These are phyloP conservation scores for Proisotoma minuta DNA, from an alignment of 2,888 invertebrate species.

Conservation along the genomic window DNA sequence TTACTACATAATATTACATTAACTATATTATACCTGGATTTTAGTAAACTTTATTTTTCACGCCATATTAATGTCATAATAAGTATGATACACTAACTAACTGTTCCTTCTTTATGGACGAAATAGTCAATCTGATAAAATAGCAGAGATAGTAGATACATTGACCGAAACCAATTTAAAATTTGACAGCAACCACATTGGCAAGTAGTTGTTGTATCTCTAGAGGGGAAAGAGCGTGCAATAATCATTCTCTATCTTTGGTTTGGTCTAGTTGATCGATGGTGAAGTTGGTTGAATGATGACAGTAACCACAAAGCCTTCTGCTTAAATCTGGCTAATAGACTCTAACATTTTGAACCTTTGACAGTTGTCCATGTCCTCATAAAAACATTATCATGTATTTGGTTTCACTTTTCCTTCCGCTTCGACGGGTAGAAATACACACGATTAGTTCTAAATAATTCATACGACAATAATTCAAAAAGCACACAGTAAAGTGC, in stretches of 20 bases:
- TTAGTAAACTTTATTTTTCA: too few relatives aligned
- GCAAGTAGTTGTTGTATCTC: neutral
- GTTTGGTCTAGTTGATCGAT: conserved; percentile 4
- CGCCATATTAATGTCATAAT: too few relatives aligned
- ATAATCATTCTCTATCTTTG: too few relatives aligned
- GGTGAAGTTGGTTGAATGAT: neutral
- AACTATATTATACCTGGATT: too few relatives aligned
- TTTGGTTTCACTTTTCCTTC: conserved; percentile 18
- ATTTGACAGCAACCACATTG: conserved; percentile 1
- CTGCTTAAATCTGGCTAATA: conserved; percentile 5
- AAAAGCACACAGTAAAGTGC: too few relatives aligned
- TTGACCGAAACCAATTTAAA: neutral
- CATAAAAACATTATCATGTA: conserved; percentile 15
- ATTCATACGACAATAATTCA: too few relatives aligned
- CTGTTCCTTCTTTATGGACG: too few relatives aligned
- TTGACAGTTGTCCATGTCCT: conserved; percentile 1
- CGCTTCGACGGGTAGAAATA: conserved; percentile 7
- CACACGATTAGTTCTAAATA: too few relatives aligned
- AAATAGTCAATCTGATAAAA: too few relatives aligned
- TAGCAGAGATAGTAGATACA: too few relatives aligned
- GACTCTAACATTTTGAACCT: neutral
- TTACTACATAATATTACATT: too few relatives aligned
- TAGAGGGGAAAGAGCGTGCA: neutral
- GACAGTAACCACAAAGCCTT: conserved; percentile 10
- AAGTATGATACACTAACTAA: too few relatives aligned